Percentiles rank a stretch among this genome's conserved stretches.
Conservation (phyloP, 2,113 vertebrate species). For the Boulengeromyrus knoepffleri region DNA sequence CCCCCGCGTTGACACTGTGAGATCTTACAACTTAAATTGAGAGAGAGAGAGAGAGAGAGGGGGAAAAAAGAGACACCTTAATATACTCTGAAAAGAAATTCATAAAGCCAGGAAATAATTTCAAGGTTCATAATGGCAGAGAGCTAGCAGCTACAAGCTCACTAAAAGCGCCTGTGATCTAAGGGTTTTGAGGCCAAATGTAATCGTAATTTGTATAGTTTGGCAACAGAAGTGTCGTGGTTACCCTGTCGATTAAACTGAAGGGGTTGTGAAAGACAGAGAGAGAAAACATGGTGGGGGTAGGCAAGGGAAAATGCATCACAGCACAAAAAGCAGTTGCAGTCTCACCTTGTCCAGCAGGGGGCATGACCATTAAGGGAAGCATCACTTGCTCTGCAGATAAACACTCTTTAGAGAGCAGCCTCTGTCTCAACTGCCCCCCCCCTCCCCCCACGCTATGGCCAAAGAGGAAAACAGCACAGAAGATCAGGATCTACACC, state of each 20-base stretch:
- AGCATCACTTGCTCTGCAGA: background rate
- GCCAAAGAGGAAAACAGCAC: background rate
- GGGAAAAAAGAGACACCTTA: background rate
- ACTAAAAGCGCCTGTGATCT: background rate
- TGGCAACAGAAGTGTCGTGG: background rate
- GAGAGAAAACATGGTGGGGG: background rate
- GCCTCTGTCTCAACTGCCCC: background rate
- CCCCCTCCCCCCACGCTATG: background rate
- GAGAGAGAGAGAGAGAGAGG: background rate
- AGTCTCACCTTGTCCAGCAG: background rate
- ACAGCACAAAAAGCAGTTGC: background rate
- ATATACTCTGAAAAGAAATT: background rate
- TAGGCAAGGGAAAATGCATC: background rate
- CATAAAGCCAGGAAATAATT: background rate
- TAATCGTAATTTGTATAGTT: background rate
- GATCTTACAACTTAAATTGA: background rate
- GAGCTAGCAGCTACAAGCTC: background rate
- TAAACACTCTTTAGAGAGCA: background rate
- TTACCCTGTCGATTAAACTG: background rate
- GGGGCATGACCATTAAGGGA: background rate
- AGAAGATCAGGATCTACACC: background rate
- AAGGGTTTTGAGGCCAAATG: background rate
- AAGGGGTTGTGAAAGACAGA: background rate
- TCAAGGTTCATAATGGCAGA: background rate
- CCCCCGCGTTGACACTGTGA: background rate